Evolutionary conservation across 2,113 vertebrate genomes (phyloP).

Genomic region (Tautogolabrus adspersus): DNA sequence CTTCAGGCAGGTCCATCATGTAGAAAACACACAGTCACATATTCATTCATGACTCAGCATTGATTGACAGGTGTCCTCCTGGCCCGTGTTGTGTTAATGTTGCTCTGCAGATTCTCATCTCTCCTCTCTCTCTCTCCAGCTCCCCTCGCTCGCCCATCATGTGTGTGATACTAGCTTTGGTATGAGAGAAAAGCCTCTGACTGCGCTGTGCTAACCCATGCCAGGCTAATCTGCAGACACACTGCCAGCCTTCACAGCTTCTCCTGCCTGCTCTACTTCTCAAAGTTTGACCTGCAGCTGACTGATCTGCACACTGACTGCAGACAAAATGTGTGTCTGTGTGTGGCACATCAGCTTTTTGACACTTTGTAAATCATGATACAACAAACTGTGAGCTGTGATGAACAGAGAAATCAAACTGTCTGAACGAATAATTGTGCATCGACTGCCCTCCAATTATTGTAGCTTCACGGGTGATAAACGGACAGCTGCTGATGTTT

Average conservation of each 20-base stretch:
- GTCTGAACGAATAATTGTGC: background rate
- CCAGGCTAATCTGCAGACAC: conserved; percentile 50
- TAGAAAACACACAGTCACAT: conserved; percentile 31
- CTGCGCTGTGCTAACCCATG: conserved; percentile 25
- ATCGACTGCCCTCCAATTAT: background rate
- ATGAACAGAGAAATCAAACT: background rate
- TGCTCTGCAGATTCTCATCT: conserved; percentile 37
- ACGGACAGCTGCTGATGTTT: background rate
- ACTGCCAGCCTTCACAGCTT: conserved; percentile 46
- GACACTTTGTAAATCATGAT: conserved; percentile 15
- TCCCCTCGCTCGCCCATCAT: conserved; percentile 27
- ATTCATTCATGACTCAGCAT: conserved; percentile 23
- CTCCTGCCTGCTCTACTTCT: conserved; percentile 41
- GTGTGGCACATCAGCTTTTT: conserved; percentile 1
- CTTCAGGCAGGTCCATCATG: conserved; percentile 44
- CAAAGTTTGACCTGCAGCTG: conserved; percentile 38
- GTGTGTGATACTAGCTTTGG: conserved; percentile 45
- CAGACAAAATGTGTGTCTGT: conserved; percentile 27
- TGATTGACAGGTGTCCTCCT: conserved; percentile 72
- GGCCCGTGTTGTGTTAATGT: background rate
- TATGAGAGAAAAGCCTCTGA: conserved; percentile 27
- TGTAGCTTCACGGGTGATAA: background rate
- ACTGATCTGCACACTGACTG: conserved; percentile 30
- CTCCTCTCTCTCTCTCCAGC: conserved; percentile 1
- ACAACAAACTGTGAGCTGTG: background rate